Base-by-base conservation (phyloP, 2,797 vertebrate genomes). In the Remorina albescens region DNA sequence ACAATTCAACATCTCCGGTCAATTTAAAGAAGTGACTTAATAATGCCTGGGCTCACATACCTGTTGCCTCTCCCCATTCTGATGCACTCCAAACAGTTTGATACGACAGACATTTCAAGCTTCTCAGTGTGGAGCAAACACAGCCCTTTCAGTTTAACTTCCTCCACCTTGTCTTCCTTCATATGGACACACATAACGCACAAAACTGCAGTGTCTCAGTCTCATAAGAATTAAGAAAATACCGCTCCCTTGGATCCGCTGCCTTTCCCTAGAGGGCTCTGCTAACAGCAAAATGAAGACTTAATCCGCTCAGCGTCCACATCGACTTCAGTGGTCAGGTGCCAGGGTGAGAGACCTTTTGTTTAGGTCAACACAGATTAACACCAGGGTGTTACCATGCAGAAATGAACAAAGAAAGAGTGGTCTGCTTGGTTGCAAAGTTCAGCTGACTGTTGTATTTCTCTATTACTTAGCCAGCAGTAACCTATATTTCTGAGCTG, bases 71-170 rank as follows among this genome's bases (percentile, higher is more conserved):
- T 82, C 28, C 84, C 67, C 63, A 53, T 83, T 67, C 76, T 85
- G 84, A 93, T 80, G 80, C 93, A 92, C 72, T 88, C 4, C 0
- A 92, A 85, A 68, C 87, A 93, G 73, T 82, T 47, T 50, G 91
- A 91, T 82, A 91, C 57, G 36, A 86, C 26, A 23, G 91, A 91
- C 92, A 93, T 93, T 70, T 89, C 87, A 82, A 82, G 67, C 76
- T 86, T 88, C 76, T 73, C 1, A 8, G 72, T 77, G 42, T 32
- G 76, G 71, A 85, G 82, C 64, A 78, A 75, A 80, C 64, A 3
- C 71, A 58, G 82, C 79, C 69, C 75, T 66, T 77, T 84, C 63
- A 67, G 77, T 18, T 44, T 61, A 54, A 62, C 63, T 63, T 55
- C 53, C 30, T 76, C 82, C 12, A 58, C 56, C 74, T 77, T 81